A percentile compares a stretch with the other conserved stretches of the same genome.
Evolutionary conservation across 2,888 invertebrate species (phyloP).

Genomic region (Eristalinus aeneus): DNA sequence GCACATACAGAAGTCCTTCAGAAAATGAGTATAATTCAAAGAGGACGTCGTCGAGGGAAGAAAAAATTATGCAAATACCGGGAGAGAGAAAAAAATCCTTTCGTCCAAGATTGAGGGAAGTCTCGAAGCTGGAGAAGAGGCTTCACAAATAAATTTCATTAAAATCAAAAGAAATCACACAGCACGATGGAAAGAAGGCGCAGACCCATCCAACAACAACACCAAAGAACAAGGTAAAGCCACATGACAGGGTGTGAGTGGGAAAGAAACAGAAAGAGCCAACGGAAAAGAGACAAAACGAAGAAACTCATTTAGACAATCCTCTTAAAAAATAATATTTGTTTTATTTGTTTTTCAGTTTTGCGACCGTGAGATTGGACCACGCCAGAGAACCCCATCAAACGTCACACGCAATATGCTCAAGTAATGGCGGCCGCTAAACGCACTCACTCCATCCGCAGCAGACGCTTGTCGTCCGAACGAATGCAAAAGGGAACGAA

Average conservation of each 20-base stretch:
- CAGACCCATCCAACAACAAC: not conserved
- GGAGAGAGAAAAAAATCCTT: constrained; percentile 52
- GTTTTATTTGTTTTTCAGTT: constrained; percentile 66
- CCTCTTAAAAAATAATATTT: constrained; percentile 70
- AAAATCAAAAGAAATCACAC: constrained; percentile 70
- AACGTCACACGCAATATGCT: constrained; percentile 66
- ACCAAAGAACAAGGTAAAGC: not conserved
- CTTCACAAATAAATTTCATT: constrained; percentile 68
- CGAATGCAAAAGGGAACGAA: constrained; percentile 25
- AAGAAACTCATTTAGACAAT: constrained; percentile 71
- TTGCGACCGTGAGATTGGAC: constrained; percentile 54
- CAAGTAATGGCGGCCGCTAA: not conserved
- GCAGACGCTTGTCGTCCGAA: not conserved
- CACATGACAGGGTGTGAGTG: not conserved
- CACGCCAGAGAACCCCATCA: constrained; percentile 10
- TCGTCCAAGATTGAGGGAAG: constrained; percentile 43
- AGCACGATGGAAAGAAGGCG: constrained; percentile 13
- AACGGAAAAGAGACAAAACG: not conserved
- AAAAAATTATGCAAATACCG: constrained; percentile 68
- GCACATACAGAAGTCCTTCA: constrained; percentile 50
- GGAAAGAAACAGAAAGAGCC: constrained; percentile 21
- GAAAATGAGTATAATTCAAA: constrained; percentile 65
- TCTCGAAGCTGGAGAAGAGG: not conserved
- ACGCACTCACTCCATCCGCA: not conserved
- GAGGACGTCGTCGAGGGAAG: constrained; percentile 39